A percentile compares a stretch with the other conserved stretches of the same genome.
Conservation (phyloP, 2,113 vertebrate genomes). For the Rhombomys opimus region DNA sequence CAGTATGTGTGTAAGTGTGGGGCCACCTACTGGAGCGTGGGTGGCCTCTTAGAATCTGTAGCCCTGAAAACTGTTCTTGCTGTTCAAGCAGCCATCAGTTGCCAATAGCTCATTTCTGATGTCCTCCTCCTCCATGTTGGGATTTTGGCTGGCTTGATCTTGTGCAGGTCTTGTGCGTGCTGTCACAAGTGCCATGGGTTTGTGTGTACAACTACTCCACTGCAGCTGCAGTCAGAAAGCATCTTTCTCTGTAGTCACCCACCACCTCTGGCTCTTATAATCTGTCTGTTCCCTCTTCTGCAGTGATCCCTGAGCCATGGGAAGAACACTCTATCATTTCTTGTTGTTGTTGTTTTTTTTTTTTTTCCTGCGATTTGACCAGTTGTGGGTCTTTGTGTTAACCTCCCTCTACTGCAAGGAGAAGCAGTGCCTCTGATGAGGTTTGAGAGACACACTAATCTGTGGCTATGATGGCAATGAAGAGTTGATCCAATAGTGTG, state of each 20-base stretch:
- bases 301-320: neutral
- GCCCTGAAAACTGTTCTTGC: neutral
- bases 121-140: neutral
- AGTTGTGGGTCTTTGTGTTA: neutral
- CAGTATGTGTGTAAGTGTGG: neutral
- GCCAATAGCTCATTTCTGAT: neutral
- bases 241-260: neutral
- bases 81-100: neutral
- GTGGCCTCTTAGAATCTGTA: neutral
- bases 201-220: neutral
- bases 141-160: neutral
- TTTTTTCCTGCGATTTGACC: neutral
- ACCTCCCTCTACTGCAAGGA: neutral
- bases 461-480: neutral
- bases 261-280: neutral
- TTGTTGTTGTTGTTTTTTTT: neutral
- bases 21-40: neutral
- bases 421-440: neutral
- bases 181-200: neutral
- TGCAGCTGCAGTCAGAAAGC: neutral
- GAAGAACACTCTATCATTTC: neutral
- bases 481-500: neutral
- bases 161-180: neutral
- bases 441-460: neutral
- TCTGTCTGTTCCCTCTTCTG: neutral